Percentiles rank a stretch among this genome's conserved stretches.
phyloP scores from a whole-genome alignment of 2,888 invertebrate species.

The Drosophila anomalipes region DNA sequence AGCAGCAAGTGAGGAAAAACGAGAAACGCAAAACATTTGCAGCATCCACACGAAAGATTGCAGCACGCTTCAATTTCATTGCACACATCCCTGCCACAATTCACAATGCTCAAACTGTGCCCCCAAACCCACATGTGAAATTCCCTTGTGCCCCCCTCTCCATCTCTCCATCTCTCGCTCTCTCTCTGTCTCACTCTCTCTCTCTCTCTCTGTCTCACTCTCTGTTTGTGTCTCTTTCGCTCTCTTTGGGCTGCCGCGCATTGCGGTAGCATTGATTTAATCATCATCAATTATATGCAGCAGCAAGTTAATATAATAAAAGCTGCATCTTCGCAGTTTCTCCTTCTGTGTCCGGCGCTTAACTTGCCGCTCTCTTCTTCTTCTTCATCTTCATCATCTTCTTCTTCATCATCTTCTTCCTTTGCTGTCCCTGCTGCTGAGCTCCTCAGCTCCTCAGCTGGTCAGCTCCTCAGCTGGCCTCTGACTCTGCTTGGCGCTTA shows the following conservation, averaged over 20 bases:
- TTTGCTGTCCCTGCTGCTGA: not conserved
- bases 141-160: not conserved
- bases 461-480: constrained; percentile 11
- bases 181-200: not conserved
- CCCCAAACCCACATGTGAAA: constrained; percentile 13
- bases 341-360: constrained; percentile 28
- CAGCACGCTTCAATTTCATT: constrained; percentile 54
- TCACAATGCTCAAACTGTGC: not conserved
- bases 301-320: constrained; percentile 83
- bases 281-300: constrained; percentile 84
- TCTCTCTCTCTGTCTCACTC: not conserved
- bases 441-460: constrained; percentile 8
- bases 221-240: not conserved
- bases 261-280: constrained; percentile 85
- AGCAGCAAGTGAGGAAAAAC: constrained; percentile 4
- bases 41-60: constrained; percentile 48
- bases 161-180: not conserved
- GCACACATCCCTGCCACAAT: constrained; percentile 23
- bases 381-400: not conserved
- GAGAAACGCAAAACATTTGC: constrained; percentile 30
- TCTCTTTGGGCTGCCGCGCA: constrained; percentile 57
- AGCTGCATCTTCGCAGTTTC: constrained; percentile 53
- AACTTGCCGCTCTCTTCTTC: not conserved
- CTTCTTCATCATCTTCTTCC: not conserved
- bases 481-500: constrained; percentile 71